These are phyloP conservation scores for Eucera pruinosa DNA, from an alignment of 2,888 invertebrate species.

Conservation along the genomic window DNA sequence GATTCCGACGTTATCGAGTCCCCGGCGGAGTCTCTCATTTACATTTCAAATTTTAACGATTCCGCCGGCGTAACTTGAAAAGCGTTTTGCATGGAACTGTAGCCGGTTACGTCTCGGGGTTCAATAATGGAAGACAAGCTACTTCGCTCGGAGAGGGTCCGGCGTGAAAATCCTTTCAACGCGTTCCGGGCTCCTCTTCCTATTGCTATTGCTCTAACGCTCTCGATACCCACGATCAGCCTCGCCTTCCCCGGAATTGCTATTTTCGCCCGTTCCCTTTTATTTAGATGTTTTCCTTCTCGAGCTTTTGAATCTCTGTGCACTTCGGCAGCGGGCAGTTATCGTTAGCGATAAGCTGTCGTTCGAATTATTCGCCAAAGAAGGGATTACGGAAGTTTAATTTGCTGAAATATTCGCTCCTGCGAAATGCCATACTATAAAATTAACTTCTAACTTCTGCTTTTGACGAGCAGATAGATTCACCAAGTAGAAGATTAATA, in stretches of 20 bases:
- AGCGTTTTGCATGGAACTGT: constrained; percentile 64
- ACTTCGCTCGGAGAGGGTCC: constrained; percentile 31
- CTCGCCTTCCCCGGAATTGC: constrained; percentile 7
- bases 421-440: too few relatives aligned
- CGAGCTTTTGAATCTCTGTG: neutral
- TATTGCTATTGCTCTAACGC: constrained; percentile 12
- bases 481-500: too few relatives aligned
- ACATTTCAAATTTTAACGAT: constrained; percentile 72
- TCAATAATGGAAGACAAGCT: constrained; percentile 62
- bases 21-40: constrained; percentile 56
- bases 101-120: constrained; percentile 54
- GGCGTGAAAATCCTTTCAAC: constrained; percentile 44
- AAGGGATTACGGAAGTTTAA: neutral
- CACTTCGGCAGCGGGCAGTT: neutral
- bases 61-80: constrained; percentile 63
- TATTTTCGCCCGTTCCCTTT: constrained; percentile 29
- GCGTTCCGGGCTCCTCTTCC: neutral
- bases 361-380: neutral
- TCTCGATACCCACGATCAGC: constrained; percentile 14
- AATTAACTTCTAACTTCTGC: too few relatives aligned
- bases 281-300: constrained; percentile 20
- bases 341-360: constrained; percentile 25
- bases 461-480: too few relatives aligned
- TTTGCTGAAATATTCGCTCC: too few relatives aligned
- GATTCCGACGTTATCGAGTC: constrained; percentile 65